phyloP scores from a whole-genome alignment of 2,797 vertebrate genomes.

The Champsocephalus esox region DNA sequence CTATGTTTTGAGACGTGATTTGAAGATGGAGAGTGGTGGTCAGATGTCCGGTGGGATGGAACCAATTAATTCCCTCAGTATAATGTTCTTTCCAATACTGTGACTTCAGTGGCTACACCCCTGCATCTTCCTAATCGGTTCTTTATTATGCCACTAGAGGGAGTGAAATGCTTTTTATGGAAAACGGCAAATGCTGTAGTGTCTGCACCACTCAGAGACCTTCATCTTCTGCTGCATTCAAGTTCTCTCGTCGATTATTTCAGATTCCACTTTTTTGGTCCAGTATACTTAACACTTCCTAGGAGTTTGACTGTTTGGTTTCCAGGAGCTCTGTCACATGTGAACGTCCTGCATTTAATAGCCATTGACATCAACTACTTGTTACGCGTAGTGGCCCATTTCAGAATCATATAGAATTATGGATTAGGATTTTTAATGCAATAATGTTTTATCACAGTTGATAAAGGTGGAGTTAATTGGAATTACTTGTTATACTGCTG shows the following conservation, averaged over 20 bases:
- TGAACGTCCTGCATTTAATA: too few species aligned
- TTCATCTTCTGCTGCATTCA: slow-evolving; percentile 16
- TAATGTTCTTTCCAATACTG: neutral
- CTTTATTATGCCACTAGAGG: slow-evolving; percentile 44
- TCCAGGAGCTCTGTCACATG: neutral
- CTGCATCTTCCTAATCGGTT: neutral
- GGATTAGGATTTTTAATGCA: too few species aligned
- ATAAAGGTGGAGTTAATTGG: too few species aligned
- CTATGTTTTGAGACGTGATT: too few species aligned
- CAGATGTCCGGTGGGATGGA: too few species aligned
- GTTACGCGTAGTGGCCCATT: too few species aligned
- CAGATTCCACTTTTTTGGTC: neutral
- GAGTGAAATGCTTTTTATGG: slow-evolving; percentile 8
- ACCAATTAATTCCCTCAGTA: neutral
- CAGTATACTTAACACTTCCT: neutral
- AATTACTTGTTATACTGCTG: too few species aligned
- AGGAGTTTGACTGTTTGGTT: neutral
- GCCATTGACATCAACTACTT: too few species aligned
- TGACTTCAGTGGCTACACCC: neutral
- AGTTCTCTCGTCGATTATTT: neutral
- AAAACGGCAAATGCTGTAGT: neutral
- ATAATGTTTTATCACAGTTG: too few species aligned
- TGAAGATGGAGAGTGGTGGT: too few species aligned
- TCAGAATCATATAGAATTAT: too few species aligned
- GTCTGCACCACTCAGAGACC: neutral